A percentile compares a stretch with the other conserved stretches of the same genome.
Evolutionary conservation across 2,888 invertebrate genomes (phyloP).

Genomic region (Coleophora deauratella): DNA sequence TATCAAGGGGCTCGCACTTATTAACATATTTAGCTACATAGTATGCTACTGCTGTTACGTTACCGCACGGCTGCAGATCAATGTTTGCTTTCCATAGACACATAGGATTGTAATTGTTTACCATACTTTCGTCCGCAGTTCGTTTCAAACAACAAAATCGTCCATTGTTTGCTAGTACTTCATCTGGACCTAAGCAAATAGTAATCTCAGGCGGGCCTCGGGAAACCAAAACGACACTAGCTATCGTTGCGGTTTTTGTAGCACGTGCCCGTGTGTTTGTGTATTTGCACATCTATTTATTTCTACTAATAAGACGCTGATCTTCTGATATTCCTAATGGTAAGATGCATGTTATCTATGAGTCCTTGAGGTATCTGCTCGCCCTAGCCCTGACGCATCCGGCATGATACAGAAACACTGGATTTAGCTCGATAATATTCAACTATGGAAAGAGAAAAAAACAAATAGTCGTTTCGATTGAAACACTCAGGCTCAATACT

Average conservation of each 20-base stretch:
- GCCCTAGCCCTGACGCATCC: not conserved
- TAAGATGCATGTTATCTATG: not conserved
- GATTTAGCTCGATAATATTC: not conserved
- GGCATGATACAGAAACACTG: not conserved
- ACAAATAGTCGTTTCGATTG: too few relatives aligned
- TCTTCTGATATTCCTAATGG: not conserved
- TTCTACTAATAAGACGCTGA: not conserved
- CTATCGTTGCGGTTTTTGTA: too few relatives aligned
- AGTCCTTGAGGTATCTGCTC: not conserved
- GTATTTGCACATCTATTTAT: too few relatives aligned
- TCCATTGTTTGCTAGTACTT: constrained; percentile 25
- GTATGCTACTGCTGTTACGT: constrained; percentile 27
- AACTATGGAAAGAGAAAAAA: too few relatives aligned
- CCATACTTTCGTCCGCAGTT: constrained; percentile 18
- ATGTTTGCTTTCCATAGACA: too few relatives aligned
- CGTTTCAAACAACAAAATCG: constrained; percentile 27
- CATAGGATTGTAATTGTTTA: constrained; percentile 6
- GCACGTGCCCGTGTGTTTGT: too few relatives aligned
- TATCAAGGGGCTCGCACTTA: constrained; percentile 25
- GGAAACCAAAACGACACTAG: too few relatives aligned
- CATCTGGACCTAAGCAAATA: constrained; percentile 23
- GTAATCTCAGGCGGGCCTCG: constrained; percentile 12
- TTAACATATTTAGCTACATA: constrained; percentile 27
- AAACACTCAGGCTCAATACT: too few relatives aligned
- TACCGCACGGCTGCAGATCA: too few relatives aligned